A percentile compares a stretch with the other conserved stretches of the same genome.
Conservation (phyloP, 1,140 invertebrate genomes). For the Chlorops oryzae region DNA sequence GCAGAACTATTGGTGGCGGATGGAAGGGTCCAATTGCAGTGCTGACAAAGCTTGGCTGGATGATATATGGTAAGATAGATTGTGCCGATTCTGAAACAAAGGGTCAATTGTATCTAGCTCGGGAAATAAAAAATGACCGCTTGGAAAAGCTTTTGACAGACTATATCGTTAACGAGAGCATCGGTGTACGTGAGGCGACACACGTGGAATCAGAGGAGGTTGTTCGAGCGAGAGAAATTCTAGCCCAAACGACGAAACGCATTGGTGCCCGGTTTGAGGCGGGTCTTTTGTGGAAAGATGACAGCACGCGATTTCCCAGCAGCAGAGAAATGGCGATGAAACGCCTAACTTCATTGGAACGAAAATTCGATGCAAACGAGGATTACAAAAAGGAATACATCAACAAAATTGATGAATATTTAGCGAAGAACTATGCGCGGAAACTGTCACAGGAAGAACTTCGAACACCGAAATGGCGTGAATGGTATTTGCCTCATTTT, state of each 20-base stretch:
- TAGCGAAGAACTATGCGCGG: slow-evolving; percentile 8
- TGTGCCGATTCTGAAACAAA: too few relatives aligned
- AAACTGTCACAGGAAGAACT: not conserved
- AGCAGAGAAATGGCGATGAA: slow-evolving; percentile 1
- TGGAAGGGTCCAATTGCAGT: too few relatives aligned
- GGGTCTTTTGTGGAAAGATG: slow-evolving; percentile 2
- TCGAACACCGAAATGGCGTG: not conserved
- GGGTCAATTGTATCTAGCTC: too few relatives aligned
- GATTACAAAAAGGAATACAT: not conserved
- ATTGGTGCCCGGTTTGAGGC: not conserved
- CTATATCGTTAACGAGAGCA: too few relatives aligned
- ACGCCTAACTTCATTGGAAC: slow-evolving; percentile 1
- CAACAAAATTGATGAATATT: too few relatives aligned
- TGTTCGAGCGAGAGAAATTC: not conserved
- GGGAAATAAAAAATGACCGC: too few relatives aligned
- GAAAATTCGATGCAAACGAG: slow-evolving; percentile 8
- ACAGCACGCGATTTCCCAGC: not conserved
- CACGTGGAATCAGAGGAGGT: too few relatives aligned
- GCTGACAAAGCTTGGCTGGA: too few relatives aligned
- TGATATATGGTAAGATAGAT: too few relatives aligned
- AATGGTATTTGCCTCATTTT: slow-evolving; percentile 37
- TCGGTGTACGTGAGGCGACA: too few relatives aligned
- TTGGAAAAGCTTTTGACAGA: too few relatives aligned
- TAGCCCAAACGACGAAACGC: not conserved
- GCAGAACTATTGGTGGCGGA: too few relatives aligned